Percentiles rank a stretch among this genome's conserved stretches.
phyloP scores from a whole-genome alignment of 2,797 vertebrate species.

The Enteromius anoplus region DNA sequence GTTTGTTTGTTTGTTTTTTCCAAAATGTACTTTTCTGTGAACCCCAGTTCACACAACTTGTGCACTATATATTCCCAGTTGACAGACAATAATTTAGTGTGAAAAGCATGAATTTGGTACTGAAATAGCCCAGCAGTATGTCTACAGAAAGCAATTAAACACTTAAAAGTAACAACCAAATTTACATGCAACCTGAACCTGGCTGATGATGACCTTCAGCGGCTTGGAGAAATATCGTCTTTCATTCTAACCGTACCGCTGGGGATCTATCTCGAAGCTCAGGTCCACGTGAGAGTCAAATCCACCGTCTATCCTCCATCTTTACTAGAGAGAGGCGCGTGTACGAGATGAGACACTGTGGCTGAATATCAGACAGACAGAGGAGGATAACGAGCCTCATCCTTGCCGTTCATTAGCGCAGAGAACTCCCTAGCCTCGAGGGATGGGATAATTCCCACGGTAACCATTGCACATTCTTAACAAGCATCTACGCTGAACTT shows the following conservation, averaged over 20 bases:
- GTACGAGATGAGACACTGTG: slow-evolving; percentile 53
- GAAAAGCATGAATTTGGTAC: neutral
- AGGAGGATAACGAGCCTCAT: slow-evolving; percentile 75
- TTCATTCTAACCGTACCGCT: slow-evolving; percentile 2
- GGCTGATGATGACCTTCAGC: slow-evolving; percentile 18
- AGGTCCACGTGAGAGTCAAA: slow-evolving; percentile 31
- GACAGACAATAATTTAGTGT: neutral
- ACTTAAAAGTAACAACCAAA: neutral
- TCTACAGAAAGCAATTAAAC: slow-evolving; percentile 1
- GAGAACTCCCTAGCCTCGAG: slow-evolving; percentile 73
- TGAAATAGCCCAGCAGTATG: neutral
- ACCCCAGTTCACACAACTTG: neutral
- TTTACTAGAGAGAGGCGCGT: slow-evolving; percentile 53
- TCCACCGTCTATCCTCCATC: slow-evolving; percentile 41
- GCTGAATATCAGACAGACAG: slow-evolving; percentile 68
- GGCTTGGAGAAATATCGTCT: slow-evolving; percentile 9
- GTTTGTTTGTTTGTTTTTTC: neutral
- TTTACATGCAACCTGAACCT: slow-evolving; percentile 7
- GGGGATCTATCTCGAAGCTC: slow-evolving; percentile 29
- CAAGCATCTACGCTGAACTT: slow-evolving; percentile 73
- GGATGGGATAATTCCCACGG: slow-evolving; percentile 70
- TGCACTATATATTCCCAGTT: neutral
- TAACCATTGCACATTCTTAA: slow-evolving; percentile 77
- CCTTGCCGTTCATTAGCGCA: slow-evolving; percentile 76
- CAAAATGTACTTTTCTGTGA: neutral